phyloP scores from a whole-genome alignment of 2,888 invertebrate genomes.

The Cephonodes hylas region DNA sequence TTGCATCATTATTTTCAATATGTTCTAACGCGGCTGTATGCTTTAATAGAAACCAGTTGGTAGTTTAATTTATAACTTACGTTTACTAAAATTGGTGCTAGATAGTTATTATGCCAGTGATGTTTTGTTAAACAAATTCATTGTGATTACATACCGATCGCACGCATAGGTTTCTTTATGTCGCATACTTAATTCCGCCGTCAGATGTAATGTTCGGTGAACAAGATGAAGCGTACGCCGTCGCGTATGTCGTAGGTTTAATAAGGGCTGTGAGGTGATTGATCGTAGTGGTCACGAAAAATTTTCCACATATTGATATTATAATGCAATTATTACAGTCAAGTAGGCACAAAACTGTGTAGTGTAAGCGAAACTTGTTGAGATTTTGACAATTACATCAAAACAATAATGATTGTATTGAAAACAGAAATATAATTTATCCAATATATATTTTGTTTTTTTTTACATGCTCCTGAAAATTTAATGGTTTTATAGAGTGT shows the following conservation, averaged over 20 bases:
- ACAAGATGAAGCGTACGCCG: slow-evolving; percentile 16
- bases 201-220: slow-evolving; percentile 22
- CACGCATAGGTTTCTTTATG: slow-evolving; percentile 19
- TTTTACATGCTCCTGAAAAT: slow-evolving; percentile 14
- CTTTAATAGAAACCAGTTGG: slow-evolving; percentile 15
- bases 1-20: slow-evolving; percentile 17
- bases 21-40: slow-evolving; percentile 24
- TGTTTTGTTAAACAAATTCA: slow-evolving; percentile 30
- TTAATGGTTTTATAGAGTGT: too few relatives aligned
- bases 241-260: slow-evolving; percentile 11
- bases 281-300: slow-evolving; percentile 13
- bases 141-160: slow-evolving; percentile 24
- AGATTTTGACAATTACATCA: slow-evolving; percentile 72
- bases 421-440: slow-evolving; percentile 78
- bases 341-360: slow-evolving; percentile 70
- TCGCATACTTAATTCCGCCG: slow-evolving; percentile 18
- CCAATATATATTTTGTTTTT: slow-evolving; percentile 45
- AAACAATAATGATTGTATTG: slow-evolving; percentile 67
- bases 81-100: slow-evolving; percentile 66
- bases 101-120: slow-evolving; percentile 53
- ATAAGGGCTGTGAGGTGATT: slow-evolving; percentile 20
- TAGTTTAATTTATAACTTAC: slow-evolving; percentile 35
- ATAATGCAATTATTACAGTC: slow-evolving; percentile 16
- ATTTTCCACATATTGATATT: slow-evolving; percentile 20
- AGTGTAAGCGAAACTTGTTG: slow-evolving; percentile 64